Evolutionary conservation across 1,140 invertebrate species (phyloP).

Genomic region (Brevipalpus yothersi): DNA sequence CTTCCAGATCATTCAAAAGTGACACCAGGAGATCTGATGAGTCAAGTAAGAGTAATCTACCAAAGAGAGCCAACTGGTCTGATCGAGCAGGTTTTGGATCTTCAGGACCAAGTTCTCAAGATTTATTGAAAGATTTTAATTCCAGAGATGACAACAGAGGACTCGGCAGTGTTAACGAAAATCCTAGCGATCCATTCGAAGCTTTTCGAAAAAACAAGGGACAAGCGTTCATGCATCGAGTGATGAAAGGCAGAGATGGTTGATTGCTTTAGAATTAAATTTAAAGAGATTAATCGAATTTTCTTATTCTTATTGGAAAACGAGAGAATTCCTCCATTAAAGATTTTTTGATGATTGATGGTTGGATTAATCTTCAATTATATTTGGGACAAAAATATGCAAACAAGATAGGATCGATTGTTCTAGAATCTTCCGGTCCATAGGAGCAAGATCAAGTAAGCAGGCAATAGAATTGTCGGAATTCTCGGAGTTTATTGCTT

Average conservation of each 20-base stretch:
- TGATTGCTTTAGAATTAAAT: not conserved
- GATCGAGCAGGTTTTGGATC: constrained; percentile 56
- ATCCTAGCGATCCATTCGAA: constrained; percentile 78
- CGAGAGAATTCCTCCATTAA: too few species aligned
- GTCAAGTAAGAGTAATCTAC: constrained; percentile 77
- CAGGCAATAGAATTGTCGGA: too few species aligned
- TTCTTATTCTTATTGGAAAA: too few species aligned
- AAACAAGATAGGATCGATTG: not conserved
- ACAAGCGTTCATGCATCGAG: constrained; percentile 70
- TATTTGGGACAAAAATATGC: not conserved
- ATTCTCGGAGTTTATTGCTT: too few species aligned
- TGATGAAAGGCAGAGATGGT: constrained; percentile 27
- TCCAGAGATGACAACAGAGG: constrained; percentile 73
- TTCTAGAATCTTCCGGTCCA: too few species aligned
- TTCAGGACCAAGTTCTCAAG: constrained; percentile 76
- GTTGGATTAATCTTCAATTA: not conserved
- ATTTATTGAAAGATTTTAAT: constrained; percentile 72
- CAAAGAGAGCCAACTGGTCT: constrained; percentile 82
- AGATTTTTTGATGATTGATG: too few species aligned
- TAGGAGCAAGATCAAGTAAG: too few species aligned
- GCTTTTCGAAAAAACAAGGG: constrained; percentile 89
- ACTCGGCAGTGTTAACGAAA: constrained; percentile 38
- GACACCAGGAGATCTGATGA: constrained; percentile 32
- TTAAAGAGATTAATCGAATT: not conserved
- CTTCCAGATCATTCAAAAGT: constrained; percentile 18